Evolutionary conservation across 2,113 vertebrate genomes (phyloP).

Genomic region (Dipodomys ordii): DNA sequence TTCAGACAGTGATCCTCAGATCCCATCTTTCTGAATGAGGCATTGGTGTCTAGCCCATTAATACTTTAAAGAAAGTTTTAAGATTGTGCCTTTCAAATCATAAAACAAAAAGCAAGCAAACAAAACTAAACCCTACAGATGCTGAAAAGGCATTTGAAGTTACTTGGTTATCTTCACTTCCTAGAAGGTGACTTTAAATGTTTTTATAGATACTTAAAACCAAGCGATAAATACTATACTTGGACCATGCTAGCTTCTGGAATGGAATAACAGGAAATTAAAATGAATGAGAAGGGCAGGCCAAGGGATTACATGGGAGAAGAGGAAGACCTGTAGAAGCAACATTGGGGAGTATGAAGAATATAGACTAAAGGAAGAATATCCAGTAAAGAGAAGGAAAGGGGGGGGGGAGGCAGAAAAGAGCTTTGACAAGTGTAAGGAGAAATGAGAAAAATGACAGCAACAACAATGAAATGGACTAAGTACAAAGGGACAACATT

Average conservation of each 20-base stretch:
- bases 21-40: too few species aligned
- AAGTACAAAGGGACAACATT: not conserved
- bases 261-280: not conserved
- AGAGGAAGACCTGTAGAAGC: not conserved
- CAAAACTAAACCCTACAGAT: not conserved
- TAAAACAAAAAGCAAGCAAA: not conserved
- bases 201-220: constrained; percentile 8
- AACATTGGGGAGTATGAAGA: not conserved
- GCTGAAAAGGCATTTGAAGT: constrained; percentile 6
- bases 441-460: not conserved
- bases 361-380: not conserved
- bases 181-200: not conserved
- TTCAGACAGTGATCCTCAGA: too few species aligned
- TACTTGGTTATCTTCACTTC: not conserved
- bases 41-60: too few species aligned
- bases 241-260: not conserved
- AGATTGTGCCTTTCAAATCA: not conserved
- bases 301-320: not conserved
- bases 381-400: not conserved
- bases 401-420: not conserved
- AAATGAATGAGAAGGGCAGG: not conserved
- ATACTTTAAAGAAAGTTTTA: not conserved
- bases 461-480: not conserved
- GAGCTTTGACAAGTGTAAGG: not conserved
- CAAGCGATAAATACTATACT: constrained; percentile 15